A percentile compares a stretch with the other conserved stretches of the same genome.
Conservation (phyloP, 2,113 vertebrate species). For the Dissostichus mawsoni region DNA sequence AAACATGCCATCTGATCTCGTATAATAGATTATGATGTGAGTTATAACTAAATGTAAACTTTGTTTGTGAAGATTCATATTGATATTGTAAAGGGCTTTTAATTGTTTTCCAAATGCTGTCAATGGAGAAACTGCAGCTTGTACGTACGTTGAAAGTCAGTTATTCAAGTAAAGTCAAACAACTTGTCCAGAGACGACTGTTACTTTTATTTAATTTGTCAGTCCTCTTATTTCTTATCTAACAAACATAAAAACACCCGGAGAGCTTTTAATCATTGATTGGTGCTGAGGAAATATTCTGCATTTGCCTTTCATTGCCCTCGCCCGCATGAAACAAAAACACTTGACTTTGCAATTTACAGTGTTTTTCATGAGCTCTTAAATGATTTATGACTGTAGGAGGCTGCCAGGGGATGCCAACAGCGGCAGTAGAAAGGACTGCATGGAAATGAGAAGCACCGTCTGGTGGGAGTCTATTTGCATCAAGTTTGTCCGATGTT, state of each 20-base stretch:
- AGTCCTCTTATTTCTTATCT: constrained; percentile 5
- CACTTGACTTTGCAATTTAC: constrained; percentile 34
- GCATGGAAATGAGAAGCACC: constrained; percentile 10
- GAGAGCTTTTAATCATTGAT: constrained; percentile 26
- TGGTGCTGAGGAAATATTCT: constrained; percentile 22
- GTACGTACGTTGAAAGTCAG: constrained; percentile 9
- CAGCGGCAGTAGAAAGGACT: not conserved
- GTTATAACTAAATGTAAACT: constrained; percentile 21
- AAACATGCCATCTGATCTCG: not conserved
- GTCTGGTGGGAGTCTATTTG: constrained; percentile 1
- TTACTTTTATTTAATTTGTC: constrained; percentile 19
- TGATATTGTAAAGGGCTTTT: not conserved
- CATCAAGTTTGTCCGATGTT: not conserved
- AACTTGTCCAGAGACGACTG: not conserved
- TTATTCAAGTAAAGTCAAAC: not conserved
- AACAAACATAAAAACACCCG: constrained; percentile 7
- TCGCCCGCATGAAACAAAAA: constrained; percentile 23
- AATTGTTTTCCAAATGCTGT: not conserved
- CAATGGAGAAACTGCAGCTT: constrained; percentile 14
- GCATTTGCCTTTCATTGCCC: constrained; percentile 35
- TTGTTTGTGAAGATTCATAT: constrained; percentile 4
- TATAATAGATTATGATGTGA: not conserved
- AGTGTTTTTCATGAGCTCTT: constrained; percentile 12
- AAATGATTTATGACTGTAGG: constrained; percentile 31
- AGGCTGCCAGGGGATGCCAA: not conserved